These are phyloP conservation scores for Drosophila birchii DNA, from an alignment of 2,888 invertebrate genomes.

Conservation along the genomic window DNA sequence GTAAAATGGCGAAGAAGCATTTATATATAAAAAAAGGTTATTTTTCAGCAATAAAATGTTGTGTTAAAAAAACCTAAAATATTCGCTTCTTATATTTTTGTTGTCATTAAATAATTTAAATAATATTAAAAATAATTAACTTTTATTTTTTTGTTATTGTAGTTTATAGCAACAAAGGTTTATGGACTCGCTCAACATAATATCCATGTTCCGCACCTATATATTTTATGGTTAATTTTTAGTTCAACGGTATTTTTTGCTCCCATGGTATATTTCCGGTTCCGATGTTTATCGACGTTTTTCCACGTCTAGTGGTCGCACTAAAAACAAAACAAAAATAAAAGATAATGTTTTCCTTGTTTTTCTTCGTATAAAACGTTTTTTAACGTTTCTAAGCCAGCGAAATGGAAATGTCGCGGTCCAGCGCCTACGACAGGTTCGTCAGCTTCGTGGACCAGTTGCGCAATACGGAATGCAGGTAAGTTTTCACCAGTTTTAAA, in stretches of 20 bases:
- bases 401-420: constrained; percentile 80
- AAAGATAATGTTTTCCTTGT: constrained; percentile 47
- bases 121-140: too few relatives aligned
- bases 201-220: not conserved
- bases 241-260: not conserved
- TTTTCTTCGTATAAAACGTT: constrained; percentile 14
- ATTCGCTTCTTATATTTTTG: too few relatives aligned
- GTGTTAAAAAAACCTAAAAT: too few relatives aligned
- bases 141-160: too few relatives aligned
- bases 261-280: not conserved
- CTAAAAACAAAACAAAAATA: constrained; percentile 31
- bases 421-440: constrained; percentile 80
- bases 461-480: constrained; percentile 85
- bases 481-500: constrained; percentile 53
- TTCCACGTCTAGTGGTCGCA: not conserved
- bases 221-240: not conserved
- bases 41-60: too few relatives aligned
- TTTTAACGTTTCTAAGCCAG: constrained; percentile 1
- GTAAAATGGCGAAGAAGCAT: too few relatives aligned
- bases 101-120: too few relatives aligned
- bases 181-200: not conserved
- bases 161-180: too few relatives aligned
- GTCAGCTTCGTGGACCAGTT: constrained; percentile 82
- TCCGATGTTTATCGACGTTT: too few relatives aligned
- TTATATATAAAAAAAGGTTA: too few relatives aligned